Evolutionary conservation across 2,797 vertebrate species (phyloP).

Genomic region (Falco biarmicus): DNA sequence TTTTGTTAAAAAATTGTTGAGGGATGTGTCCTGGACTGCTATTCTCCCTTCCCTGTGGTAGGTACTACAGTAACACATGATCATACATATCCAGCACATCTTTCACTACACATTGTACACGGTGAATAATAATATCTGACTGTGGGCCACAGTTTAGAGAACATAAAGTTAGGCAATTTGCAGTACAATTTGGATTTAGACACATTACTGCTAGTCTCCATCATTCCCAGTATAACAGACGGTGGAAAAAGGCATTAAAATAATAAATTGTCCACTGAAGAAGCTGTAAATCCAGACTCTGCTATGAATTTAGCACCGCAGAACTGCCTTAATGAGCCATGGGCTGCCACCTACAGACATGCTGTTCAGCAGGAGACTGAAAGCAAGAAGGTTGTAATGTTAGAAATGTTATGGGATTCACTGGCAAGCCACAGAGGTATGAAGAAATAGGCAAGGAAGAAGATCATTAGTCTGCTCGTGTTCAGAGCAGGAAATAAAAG

Average conservation of each 20-base stretch:
- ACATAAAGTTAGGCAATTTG: slow-evolving; percentile 56
- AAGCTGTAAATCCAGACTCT: slow-evolving; percentile 48
- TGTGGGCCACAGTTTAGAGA: slow-evolving; percentile 45
- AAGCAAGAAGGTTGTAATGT: slow-evolving; percentile 6
- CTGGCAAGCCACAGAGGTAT: neutral
- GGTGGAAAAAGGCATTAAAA: slow-evolving; percentile 58
- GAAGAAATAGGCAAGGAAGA: slow-evolving; percentile 34
- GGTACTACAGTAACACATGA: neutral
- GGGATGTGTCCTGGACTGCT: neutral
- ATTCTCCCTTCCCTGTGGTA: neutral
- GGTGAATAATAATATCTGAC: slow-evolving; percentile 47
- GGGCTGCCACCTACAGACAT: slow-evolving; percentile 60
- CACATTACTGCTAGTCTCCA: slow-evolving; percentile 32
- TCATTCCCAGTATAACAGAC: slow-evolving; percentile 41
- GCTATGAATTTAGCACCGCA: neutral
- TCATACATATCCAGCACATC: neutral
- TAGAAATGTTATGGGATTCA: slow-evolving; percentile 8
- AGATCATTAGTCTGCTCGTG: slow-evolving; percentile 5
- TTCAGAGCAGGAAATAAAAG: slow-evolving; percentile 3
- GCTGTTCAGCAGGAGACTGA: slow-evolving; percentile 30
- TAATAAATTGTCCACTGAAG: slow-evolving; percentile 59
- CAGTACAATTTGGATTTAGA: slow-evolving; percentile 66
- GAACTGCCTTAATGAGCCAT: slow-evolving; percentile 63
- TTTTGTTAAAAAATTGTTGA: neutral
- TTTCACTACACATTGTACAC: neutral